Conservation (phyloP, 2,888 invertebrate genomes). For the Eilema caniola region DNA sequence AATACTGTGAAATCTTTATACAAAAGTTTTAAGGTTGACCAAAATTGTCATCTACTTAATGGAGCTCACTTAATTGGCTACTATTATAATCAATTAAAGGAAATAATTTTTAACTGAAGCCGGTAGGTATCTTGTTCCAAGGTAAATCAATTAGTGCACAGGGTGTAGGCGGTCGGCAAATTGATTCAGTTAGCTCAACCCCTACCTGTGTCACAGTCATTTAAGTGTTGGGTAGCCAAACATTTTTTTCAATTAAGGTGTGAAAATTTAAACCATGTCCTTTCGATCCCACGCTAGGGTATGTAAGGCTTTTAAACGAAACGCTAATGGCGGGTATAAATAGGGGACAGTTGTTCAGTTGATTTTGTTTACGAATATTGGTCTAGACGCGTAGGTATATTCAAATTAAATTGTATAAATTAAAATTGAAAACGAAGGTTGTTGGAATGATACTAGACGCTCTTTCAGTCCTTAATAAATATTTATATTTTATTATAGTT, state of each 20-base stretch:
- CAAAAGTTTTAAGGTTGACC: slow-evolving; percentile 25
- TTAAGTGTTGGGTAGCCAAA: slow-evolving; percentile 39
- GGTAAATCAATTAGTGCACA: slow-evolving; percentile 83
- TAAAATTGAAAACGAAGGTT: background rate
- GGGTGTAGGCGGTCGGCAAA: slow-evolving; percentile 66
- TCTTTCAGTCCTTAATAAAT: background rate
- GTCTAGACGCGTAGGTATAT: slow-evolving; percentile 5
- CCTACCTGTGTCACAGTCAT: slow-evolving; percentile 43
- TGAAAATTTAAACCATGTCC: slow-evolving; percentile 37
- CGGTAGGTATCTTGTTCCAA: slow-evolving; percentile 76
- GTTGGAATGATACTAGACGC: too few species aligned
- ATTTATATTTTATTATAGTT: background rate
- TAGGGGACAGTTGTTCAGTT: slow-evolving; percentile 28
- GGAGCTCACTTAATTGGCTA: slow-evolving; percentile 57
- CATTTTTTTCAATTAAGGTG: slow-evolving; percentile 48
- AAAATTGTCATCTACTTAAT: slow-evolving; percentile 33
- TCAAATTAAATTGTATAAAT: slow-evolving; percentile 20
- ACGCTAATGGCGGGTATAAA: slow-evolving; percentile 26
- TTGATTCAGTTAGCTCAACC: slow-evolving; percentile 69
- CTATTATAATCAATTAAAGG: slow-evolving; percentile 72
- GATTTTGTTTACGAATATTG: slow-evolving; percentile 32
- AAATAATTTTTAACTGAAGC: slow-evolving; percentile 76
- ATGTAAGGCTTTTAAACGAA: slow-evolving; percentile 28
- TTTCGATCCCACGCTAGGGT: slow-evolving; percentile 24
- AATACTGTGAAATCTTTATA: too few species aligned